Percentiles rank a stretch among this genome's conserved stretches.
phyloP scores from a whole-genome alignment of 2,113 vertebrate genomes.

The Mohoua ochrocephala region DNA sequence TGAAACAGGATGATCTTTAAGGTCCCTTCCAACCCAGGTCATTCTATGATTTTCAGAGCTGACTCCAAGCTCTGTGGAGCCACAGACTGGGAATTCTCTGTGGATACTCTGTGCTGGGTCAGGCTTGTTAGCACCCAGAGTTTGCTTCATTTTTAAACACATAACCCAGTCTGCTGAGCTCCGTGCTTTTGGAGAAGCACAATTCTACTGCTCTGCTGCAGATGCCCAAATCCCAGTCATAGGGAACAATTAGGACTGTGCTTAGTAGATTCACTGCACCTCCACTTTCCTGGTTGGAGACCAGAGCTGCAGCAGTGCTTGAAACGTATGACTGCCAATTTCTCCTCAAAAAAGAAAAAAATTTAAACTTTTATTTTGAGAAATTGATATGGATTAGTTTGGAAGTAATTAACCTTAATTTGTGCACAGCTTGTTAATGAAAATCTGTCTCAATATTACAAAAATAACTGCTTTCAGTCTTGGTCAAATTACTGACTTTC shows the following conservation, averaged over 20 bases:
- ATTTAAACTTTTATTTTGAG: not conserved
- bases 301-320: not conserved
- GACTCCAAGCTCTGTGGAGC: not conserved
- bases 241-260: not conserved
- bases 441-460: not conserved
- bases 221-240: not conserved
- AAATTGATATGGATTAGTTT: not conserved
- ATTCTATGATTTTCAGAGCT: not conserved
- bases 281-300: not conserved
- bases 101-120: not conserved
- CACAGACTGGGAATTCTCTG: not conserved
- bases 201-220: not conserved
- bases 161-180: not conserved
- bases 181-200: not conserved
- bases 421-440: not conserved
- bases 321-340: not conserved
- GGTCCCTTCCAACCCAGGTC: not conserved
- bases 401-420: not conserved
- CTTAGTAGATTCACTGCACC: not conserved
- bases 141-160: not conserved
- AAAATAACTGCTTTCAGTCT: not conserved
- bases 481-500: not conserved
- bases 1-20: fast-evolving
- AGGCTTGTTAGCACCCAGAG: not conserved
- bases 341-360: not conserved